Base-by-base conservation (phyloP, 2,888 invertebrate species). In the Heterodera filipjevi region DNA sequence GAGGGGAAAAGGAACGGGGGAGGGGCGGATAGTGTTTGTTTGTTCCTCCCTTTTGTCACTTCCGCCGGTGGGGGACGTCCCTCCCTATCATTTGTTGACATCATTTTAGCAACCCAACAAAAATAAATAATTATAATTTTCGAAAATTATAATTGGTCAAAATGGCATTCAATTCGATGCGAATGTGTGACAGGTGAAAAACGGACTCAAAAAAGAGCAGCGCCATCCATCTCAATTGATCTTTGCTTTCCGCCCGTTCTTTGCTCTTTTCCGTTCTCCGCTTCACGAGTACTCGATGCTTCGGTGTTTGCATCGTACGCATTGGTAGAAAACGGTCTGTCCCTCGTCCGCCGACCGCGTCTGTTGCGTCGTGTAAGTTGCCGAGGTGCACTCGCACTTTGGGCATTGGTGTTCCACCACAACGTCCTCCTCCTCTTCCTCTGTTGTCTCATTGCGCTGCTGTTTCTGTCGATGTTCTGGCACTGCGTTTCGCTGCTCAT, bases 301-400 rank as follows among this genome's bases (percentile, higher is more conserved):
- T 77, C 87, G 86, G 70, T 91, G 93, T 93, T 93, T 93, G 93
- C 98, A 99, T 89, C 94, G 93, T 32, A 94, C 93, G 91, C 99
- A 99, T 1, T 95, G 95, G 89, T 95, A 99, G 91, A 99, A 98
- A 3, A 99, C 95, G 0, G 98, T 99, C 90, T 99, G 98, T 0
- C 98, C 98, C 93, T 99, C 99, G 92, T 99, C 98, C 32, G 97
- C 98, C 0, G 97, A 97, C 85, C 98, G 91, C 39, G 98, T 91
- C 90, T 99, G 98, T 76, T 96, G 90, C 0, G 98, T 97, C 8
- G 95, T 94, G 90, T 96, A 98, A 0, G 95, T 94, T 95, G 97
- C 97, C 30, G 71, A n/a, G 59, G 80, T 68, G 89, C 95, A 93
- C 1, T 93, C 93, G 91, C 98, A 99, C 89, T 94, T 93, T 0